A percentile compares a stretch with the other conserved stretches of the same genome.
Conservation (phyloP, 2,888 invertebrate genomes). For the Trachelus tabidus region DNA sequence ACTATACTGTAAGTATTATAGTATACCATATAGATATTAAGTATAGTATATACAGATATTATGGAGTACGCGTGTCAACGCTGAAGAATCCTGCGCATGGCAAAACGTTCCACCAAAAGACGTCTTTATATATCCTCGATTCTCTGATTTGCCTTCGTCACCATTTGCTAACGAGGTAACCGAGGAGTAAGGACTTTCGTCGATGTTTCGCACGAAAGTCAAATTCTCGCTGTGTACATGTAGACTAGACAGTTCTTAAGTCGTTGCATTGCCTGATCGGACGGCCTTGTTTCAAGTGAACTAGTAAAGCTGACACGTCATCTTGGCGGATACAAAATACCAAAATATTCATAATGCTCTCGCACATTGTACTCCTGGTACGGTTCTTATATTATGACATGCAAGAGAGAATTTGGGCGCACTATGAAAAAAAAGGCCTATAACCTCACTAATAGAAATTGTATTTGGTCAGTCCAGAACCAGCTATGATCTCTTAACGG, state of each 20-base stretch:
- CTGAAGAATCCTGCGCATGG: no score
- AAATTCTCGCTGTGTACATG: neutral
- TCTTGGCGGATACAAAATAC: no score
- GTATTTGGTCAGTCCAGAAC: no score
- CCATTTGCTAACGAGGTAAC: neutral
- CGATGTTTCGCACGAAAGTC: neutral
- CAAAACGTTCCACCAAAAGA: no score
- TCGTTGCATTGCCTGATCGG: neutral
- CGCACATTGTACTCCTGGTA: neutral
- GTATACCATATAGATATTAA: neutral
- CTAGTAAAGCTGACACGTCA: neutral
- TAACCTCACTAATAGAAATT: no score
- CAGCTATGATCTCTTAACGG: no score
- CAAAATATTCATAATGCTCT: neutral
- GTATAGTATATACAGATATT: neutral
- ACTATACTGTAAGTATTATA: no score
- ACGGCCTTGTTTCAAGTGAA: no score
- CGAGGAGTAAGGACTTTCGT: neutral
- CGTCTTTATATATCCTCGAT: neutral
- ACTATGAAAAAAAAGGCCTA: no score
- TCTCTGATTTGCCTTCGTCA: neutral
- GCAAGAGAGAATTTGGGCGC: no score
- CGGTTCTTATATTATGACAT: neutral
- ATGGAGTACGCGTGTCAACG: neutral
- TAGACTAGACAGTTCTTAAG: neutral